Base-by-base conservation (phyloP, 2,888 invertebrate species). In the Nephrotoma appendiculata region DNA sequence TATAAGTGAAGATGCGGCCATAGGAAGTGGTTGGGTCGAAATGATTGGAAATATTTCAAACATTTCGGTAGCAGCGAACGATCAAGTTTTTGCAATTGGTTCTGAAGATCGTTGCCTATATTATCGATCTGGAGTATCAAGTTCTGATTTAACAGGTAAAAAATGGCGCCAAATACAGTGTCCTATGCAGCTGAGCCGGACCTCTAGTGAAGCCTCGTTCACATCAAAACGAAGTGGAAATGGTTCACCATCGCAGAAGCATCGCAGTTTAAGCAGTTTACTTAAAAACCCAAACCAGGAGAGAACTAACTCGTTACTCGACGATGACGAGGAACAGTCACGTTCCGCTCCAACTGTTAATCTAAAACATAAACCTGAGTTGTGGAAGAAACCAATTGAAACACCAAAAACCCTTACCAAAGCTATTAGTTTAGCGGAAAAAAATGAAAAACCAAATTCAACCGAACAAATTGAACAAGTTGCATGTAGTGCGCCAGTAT, bases 1-100 rank as follows among this genome's bases (percentile, higher is more conserved):
- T 5, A 92, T 94, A 87, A 95, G 95, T 89, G 96, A 96, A 91
- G 94, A 95, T 90, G 93, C 95, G 87, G 96, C 96, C 7, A 95
- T 94, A 89, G 97, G 97, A 5, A 95, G 93, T 89, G 95, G 96
- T 42, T 98, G 98, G 98, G 94, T 98, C 43, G 96, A 97, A 93
- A 97, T 98, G 94, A 95, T 96, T 87, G 97, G 96, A 85, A 94
- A 95, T 90, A 96, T 98, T 94, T 93, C 94, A 41, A 93, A 95
- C 90, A 93, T 98, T 85, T 96, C 97, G n/a, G 96, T 98, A 87
- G 95, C 97, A 45, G 93, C 95, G 12, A 96, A 96, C 92, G 97
- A 98, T 92, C 98, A 98, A 93, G 95, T 96, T 9, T 97, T 97
- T 93, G 97, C 95, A 11, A 94, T 98, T 88, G 97, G 97, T 6